A percentile compares a stretch with the other conserved stretches of the same genome.
These are phyloP conservation scores for Halesus radiatus DNA, from an alignment of 1,140 invertebrate genomes.

Conservation along the genomic window DNA sequence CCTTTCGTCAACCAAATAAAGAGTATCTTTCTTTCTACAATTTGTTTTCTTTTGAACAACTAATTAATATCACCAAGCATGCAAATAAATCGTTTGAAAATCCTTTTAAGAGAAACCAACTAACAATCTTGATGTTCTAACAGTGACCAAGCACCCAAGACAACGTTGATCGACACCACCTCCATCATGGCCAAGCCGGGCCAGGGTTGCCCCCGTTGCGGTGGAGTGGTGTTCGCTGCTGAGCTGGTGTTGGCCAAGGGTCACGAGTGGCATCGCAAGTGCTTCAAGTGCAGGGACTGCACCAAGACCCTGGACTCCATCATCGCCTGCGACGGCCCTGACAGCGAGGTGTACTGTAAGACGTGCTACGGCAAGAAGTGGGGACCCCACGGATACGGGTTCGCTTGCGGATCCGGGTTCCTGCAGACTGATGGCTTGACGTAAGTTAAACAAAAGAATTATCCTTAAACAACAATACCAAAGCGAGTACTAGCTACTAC, in stretches of 20 bases:
- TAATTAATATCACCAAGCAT: too few species aligned
- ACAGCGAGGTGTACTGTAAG: slow-evolving; percentile 93
- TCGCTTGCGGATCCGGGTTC: slow-evolving; percentile 94
- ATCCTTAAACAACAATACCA: too few species aligned
- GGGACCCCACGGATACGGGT: slow-evolving; percentile 95
- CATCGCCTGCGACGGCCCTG: slow-evolving; percentile 92
- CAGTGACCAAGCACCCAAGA: slow-evolving; percentile 79
- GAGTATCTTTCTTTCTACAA: too few species aligned
- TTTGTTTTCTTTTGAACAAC: too few species aligned
- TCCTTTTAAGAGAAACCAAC: too few species aligned
- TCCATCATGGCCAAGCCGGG: slow-evolving; percentile 85
- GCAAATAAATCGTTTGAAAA: too few species aligned
- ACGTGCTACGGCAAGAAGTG: slow-evolving; percentile 93
- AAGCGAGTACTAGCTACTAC: too few species aligned
- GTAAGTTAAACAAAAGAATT: slow-evolving; percentile 77
- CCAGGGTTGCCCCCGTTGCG: slow-evolving; percentile 90
- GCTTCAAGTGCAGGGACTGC: slow-evolving; percentile 96
- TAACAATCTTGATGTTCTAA: neutral
- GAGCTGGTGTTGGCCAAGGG: slow-evolving; percentile 90
- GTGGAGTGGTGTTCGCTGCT: slow-evolving; percentile 90
- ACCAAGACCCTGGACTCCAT: slow-evolving; percentile 93
- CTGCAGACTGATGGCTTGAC: slow-evolving; percentile 89
- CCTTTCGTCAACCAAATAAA: too few species aligned
- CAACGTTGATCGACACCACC: slow-evolving; percentile 84
- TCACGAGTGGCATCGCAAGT: slow-evolving; percentile 97